Evolutionary conservation across 2,888 invertebrate species (phyloP).

Genomic region (Acleris sparsana): DNA sequence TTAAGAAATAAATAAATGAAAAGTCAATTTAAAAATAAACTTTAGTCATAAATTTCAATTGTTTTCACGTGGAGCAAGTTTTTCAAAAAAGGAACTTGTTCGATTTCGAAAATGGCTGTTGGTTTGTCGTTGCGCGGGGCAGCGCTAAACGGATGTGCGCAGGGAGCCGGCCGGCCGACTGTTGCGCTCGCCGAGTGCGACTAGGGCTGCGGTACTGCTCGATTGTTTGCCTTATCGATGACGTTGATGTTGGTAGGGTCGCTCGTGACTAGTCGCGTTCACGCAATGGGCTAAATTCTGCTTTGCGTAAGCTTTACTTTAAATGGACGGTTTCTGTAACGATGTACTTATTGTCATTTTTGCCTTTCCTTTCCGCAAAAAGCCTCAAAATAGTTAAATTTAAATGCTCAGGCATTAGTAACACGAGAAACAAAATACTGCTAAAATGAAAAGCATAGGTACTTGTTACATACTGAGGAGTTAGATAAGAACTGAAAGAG

Average conservation of each 20-base stretch:
- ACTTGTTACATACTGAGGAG: too few relatives aligned
- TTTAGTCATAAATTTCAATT: constrained; percentile 1
- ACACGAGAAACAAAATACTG: too few relatives aligned
- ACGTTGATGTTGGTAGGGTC: constrained; percentile 22
- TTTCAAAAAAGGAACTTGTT: constrained; percentile 25
- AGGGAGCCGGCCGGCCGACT: constrained; percentile 70
- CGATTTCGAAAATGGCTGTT: constrained; percentile 41
- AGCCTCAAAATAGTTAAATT: too few relatives aligned
- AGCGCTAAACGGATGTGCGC: constrained; percentile 80
- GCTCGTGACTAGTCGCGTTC: not conserved
- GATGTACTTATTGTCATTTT: too few relatives aligned
- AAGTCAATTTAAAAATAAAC: too few relatives aligned
- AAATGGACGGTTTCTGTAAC: too few relatives aligned
- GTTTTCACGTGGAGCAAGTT: not conserved
- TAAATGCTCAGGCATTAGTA: too few relatives aligned
- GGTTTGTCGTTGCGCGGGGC: constrained; percentile 54
- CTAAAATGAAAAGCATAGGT: too few relatives aligned
- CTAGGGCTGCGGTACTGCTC: constrained; percentile 65
- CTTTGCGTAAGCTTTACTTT: too few relatives aligned
- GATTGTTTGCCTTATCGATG: constrained; percentile 60
- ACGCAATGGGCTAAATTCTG: too few relatives aligned
- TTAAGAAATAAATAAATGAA: not conserved
- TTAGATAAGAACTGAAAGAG: too few relatives aligned
- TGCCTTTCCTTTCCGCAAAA: too few relatives aligned
- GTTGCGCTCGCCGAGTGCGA: constrained; percentile 56